Evolutionary conservation across 2,888 invertebrate genomes (phyloP).

Genomic region (Lucinisca nassula): DNA sequence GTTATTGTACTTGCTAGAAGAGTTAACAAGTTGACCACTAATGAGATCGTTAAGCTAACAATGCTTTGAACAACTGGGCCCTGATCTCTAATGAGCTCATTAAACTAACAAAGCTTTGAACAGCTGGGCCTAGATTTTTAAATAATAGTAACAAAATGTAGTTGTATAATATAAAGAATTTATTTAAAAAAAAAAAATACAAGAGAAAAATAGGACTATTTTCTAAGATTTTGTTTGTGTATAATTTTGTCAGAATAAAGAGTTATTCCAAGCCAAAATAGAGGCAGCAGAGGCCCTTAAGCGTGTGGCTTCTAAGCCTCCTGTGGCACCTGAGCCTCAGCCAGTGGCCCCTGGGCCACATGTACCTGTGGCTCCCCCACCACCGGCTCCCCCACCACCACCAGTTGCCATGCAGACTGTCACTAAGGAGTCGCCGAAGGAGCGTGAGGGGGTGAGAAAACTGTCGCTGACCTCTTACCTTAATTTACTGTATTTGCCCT

Average conservation of each 20-base stretch:
- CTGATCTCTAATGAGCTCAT: too few relatives aligned
- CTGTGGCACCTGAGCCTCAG: background rate
- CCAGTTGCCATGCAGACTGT: too few relatives aligned
- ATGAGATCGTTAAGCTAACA: too few relatives aligned
- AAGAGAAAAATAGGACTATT: too few relatives aligned
- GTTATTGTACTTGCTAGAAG: too few relatives aligned
- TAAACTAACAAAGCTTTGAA: too few relatives aligned
- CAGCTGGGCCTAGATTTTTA: too few relatives aligned
- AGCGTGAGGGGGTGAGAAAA: slow-evolving; percentile 2
- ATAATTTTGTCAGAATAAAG: slow-evolving; percentile 1
- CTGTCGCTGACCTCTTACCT: background rate
- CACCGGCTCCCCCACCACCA: slow-evolving; percentile 7
- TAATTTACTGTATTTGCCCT: background rate
- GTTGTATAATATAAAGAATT: too few relatives aligned
- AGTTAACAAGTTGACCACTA: too few relatives aligned
- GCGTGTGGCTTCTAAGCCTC: background rate
- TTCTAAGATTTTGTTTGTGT: background rate
- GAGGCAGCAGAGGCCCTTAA: background rate
- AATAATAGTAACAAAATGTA: too few relatives aligned
- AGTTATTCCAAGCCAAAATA: background rate
- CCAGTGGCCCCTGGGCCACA: background rate
- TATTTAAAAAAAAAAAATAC: too few relatives aligned
- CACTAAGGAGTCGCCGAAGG: background rate
- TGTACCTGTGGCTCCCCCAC: background rate
- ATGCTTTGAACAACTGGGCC: too few relatives aligned